phyloP scores from a whole-genome alignment of 2,797 vertebrate species.

The Sebastolobus altivelis region DNA sequence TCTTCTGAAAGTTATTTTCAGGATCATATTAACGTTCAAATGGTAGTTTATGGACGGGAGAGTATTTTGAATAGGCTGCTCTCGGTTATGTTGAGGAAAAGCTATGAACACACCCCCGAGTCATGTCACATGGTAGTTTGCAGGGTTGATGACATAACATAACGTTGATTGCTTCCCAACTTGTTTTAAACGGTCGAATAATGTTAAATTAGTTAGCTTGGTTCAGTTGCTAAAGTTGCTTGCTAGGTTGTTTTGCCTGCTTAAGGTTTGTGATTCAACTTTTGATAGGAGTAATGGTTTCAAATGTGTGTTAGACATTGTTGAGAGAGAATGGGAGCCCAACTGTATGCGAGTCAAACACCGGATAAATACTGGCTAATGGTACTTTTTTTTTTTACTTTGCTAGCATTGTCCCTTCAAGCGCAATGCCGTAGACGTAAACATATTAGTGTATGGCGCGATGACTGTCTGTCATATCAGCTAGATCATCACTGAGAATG shows the following conservation, averaged over 20 bases:
- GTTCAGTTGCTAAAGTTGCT: too few species aligned
- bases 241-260: too few species aligned
- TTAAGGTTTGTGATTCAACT: background rate
- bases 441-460: background rate
- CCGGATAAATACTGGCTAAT: background rate
- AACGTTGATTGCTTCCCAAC: too few species aligned
- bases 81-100: background rate
- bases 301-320: background rate
- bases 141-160: background rate
- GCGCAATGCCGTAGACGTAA: too few species aligned
- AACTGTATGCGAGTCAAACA: background rate
- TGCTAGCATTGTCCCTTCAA: too few species aligned
- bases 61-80: background rate
- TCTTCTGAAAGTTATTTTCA: background rate
- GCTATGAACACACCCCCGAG: background rate
- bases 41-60: background rate
- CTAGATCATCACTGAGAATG: background rate
- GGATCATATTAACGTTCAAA: background rate
- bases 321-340: background rate
- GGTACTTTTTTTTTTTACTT: background rate
- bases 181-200: too few species aligned
- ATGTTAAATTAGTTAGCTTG: too few species aligned
- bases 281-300: too few species aligned
- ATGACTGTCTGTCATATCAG: background rate
- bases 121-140: background rate